phyloP scores from a whole-genome alignment of 2,888 invertebrate species.

The Lamellibrachia satsuma region DNA sequence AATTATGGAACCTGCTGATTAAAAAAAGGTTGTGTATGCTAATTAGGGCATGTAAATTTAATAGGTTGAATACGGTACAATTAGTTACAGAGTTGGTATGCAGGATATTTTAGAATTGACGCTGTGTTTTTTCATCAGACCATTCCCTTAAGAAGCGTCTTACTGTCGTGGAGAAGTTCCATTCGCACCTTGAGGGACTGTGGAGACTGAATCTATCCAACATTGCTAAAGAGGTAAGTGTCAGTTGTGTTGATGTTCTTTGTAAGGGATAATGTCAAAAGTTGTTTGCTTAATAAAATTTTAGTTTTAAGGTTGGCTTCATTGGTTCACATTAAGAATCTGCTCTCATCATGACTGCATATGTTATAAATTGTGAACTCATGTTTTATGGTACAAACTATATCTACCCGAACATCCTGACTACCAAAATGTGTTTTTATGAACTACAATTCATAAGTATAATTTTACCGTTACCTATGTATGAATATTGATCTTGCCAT shows the following conservation, averaged over 20 bases:
- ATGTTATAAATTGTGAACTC: background rate
- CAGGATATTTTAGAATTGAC: background rate
- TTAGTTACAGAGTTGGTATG: background rate
- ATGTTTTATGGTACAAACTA: background rate
- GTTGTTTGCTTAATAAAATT: background rate
- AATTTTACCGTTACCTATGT: no score
- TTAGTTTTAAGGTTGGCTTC: background rate
- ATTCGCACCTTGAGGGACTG: constrained; percentile 94
- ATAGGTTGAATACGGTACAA: no score
- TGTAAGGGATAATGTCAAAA: background rate
- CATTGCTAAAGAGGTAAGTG: constrained; percentile 30
- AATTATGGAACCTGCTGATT: no score
- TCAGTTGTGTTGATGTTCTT: background rate
- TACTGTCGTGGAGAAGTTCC: constrained; percentile 88
- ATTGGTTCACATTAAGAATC: background rate
- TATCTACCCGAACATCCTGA: no score
- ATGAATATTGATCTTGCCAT: no score
- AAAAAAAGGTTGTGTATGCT: no score
- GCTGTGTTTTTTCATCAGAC: constrained; percentile 70
- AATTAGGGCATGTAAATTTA: no score
- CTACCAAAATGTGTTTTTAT: no score
- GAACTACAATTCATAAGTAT: no score
- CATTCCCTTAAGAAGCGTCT: constrained; percentile 84
- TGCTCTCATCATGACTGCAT: background rate
- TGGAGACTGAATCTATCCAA: constrained; percentile 75